Base-by-base conservation (phyloP, 2,888 invertebrate species). In the Mantis religiosa region DNA sequence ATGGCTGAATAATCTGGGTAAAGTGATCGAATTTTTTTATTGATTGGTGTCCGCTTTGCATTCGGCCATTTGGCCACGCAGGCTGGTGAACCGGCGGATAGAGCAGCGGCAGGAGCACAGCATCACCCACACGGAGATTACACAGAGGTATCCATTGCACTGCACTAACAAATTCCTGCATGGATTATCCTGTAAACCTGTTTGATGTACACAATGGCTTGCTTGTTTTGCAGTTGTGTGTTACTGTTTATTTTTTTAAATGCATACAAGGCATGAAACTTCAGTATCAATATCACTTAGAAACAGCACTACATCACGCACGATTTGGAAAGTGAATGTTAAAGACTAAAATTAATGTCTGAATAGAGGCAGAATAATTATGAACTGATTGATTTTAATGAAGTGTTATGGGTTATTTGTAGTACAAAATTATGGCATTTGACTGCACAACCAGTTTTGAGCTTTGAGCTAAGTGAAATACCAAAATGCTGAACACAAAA, bases 1-100 rank as follows among this genome's bases (percentile, higher is more conserved):
- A 28, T 87, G 87, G 86, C 86, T 86, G 86, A 82, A 81, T 87
- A 87, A 86, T 86, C 86, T 86, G 81, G 87, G 81, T 87, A 82
- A 87, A 87, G 81, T 87, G 81, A 81, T 87, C n/a, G 27, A 25
- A 85, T 87, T 87, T 85, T 87, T 87, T 87, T 82, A 87, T 87
- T 87, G 87, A 87, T 87, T 87, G 87, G 84, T 87, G 88, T 90
- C 85, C 83, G 90, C 90, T 89, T 89, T 90, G 90, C 88, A 89
- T 90, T 88, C 88, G 85, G 83, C 84, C 87, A 25, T 34, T 89
- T 87, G 89, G 90, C 90, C 90, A 88, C 90, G 90, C 93, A 95
- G 95, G 94, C 94, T 95, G 94, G 95, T 95, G 94, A 95, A 95
- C 93, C 95, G 95, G 92, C 94, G 95, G 93, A 95, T 95, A 93